Conservation (phyloP, 2,888 invertebrate species). For the Drosophila histrio region DNA sequence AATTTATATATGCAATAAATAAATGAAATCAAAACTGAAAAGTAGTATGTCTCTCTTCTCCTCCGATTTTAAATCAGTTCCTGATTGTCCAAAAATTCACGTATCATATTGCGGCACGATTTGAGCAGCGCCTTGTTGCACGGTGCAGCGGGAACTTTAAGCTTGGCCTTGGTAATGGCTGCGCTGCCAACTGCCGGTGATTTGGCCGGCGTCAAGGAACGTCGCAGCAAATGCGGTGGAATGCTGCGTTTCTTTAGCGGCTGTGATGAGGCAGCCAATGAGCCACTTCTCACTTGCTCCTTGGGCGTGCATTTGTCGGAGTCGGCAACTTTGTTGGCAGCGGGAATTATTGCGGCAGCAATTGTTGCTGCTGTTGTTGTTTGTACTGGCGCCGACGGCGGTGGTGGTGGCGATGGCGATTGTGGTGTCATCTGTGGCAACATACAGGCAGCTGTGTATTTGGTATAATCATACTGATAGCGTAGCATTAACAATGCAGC, state of each 20-base stretch:
- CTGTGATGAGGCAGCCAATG: slow-evolving; percentile 26
- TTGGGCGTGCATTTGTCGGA: slow-evolving; percentile 58
- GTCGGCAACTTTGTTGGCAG: background rate
- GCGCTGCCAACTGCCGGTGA: background rate
- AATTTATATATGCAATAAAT: slow-evolving; percentile 79
- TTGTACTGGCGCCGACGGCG: slow-evolving; percentile 19
- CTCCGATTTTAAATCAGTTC: slow-evolving; percentile 28
- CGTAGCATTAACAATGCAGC: slow-evolving; percentile 65
- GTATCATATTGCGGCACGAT: slow-evolving; percentile 72
- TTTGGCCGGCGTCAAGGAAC: slow-evolving; percentile 55
- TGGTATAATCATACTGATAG: slow-evolving; percentile 46
- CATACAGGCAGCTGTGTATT: background rate
- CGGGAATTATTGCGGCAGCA: background rate
- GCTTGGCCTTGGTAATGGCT: slow-evolving; percentile 51
- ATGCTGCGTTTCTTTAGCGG: slow-evolving; percentile 65
- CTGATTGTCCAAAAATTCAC: slow-evolving; percentile 68
- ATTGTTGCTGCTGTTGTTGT: background rate
- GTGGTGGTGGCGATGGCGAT: slow-evolving; percentile 25
- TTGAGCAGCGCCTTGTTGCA: slow-evolving; percentile 62
- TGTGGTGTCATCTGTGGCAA: background rate
- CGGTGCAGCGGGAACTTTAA: background rate
- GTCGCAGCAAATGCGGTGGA: slow-evolving; percentile 52
- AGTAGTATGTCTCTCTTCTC: background rate
- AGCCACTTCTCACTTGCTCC: slow-evolving; percentile 37
- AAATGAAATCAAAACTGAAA: slow-evolving; percentile 68